Base-by-base conservation (phyloP, 2,888 invertebrate species). In the Agrenia bidenticulata region DNA sequence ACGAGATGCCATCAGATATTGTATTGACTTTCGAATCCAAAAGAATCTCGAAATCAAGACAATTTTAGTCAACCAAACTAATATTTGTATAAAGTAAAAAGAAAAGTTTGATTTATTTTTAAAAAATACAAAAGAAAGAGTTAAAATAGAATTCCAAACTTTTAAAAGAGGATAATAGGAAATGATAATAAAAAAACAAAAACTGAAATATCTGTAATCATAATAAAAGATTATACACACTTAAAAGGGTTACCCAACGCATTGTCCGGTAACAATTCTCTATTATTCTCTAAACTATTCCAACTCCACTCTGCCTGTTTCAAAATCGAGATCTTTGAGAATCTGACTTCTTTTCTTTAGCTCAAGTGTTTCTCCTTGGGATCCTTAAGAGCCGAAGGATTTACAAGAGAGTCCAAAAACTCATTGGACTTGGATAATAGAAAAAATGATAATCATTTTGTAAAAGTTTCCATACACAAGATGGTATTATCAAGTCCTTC, bases 371-470 rank as follows among this genome's bases (percentile, higher is more conserved):
- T 45, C 45, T 45, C 45, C 45, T 45, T 45, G 4, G 2, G 15
- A 4, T 15, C 4, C n/a, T 45, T 19, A 45, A 45, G 45, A 32
- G 32, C 32, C 32, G 32, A 32, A 32, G 32, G 32, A 32, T 32
- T 32, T 11, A 32, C 5, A 32, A 11, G 11, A 32, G 32, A 45
- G 45, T 45, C 45, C 45, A 45, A 19, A 45, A 32, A 45, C 5
- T 45, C 45, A 45, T 45, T 45, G 45, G 45, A 45, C n/a, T 45
- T 19, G 45, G 19, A 45, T 19, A 45, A 45, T 45, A 45, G 45
- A n/a, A 15, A 45, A 45, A 45, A 45, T 45, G 45, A 45, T 45
- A 45, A 45, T 45, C 45, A 45, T 19, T 45, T 45, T 45, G 32
- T 32, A 7, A 15, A 45, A 19, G 15, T 45, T 45, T 45, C 45